Percentiles rank a stretch among this genome's conserved stretches.
phyloP scores from a whole-genome alignment of 1,140 invertebrate species.

The Meloidogyne chitwoodi region DNA sequence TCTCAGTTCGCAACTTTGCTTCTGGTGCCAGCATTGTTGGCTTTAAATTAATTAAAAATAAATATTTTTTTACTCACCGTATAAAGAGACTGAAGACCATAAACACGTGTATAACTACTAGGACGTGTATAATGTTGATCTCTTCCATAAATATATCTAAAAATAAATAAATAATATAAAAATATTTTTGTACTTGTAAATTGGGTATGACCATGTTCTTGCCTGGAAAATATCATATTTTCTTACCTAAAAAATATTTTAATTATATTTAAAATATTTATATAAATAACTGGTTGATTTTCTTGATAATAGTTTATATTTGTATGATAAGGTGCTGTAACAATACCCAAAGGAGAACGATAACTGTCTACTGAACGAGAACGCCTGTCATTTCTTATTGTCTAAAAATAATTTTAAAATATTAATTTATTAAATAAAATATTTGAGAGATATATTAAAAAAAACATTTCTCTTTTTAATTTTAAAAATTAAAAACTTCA shows the following conservation, averaged over 20 bases:
- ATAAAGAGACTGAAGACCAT: constrained; percentile 42
- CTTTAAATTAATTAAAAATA: background rate
- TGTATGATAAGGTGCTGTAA: constrained; percentile 44
- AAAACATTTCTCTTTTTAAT: background rate
- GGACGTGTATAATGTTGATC: constrained; percentile 41
- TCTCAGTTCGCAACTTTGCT: constrained; percentile 15
- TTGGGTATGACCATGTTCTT: constrained; percentile 49
- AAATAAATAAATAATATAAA: background rate
- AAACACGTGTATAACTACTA: constrained; percentile 45
- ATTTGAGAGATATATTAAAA: background rate
- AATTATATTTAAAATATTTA: background rate
- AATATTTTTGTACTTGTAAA: constrained; percentile 39
- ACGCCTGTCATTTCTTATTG: constrained; percentile 27
- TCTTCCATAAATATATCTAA: constrained; percentile 47
- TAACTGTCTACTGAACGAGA: constrained; percentile 33
- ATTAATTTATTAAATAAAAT: background rate
- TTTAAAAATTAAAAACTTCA: constrained; percentile 1
- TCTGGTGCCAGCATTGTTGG: constrained; percentile 46
- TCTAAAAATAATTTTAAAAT: constrained; percentile 16
- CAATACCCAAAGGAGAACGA: constrained; percentile 34
- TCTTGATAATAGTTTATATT: constrained; percentile 48
- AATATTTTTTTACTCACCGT: constrained; percentile 10
- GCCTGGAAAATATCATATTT: constrained; percentile 52
- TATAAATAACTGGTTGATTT: constrained; percentile 29
- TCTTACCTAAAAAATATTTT: constrained; percentile 15